These are phyloP conservation scores for Melipona quadrifasciata DNA, from an alignment of 1,140 invertebrate species.

Conservation along the genomic window DNA sequence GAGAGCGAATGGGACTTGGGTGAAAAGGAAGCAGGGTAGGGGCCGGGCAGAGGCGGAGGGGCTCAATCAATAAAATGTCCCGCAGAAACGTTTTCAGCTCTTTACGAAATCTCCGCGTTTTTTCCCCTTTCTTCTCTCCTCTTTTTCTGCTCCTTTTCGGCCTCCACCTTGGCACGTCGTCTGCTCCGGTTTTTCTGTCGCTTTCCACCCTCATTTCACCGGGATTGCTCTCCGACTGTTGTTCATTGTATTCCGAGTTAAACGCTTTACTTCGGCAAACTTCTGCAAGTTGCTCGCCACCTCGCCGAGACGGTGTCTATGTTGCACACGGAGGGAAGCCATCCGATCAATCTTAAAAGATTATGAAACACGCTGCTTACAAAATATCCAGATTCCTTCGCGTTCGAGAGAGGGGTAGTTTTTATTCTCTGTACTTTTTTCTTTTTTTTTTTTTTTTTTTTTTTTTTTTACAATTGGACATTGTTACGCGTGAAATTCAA, in stretches of 20 bases:
- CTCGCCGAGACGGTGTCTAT: neutral
- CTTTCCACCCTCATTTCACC: slow-evolving; percentile 5
- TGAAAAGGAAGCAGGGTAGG: slow-evolving; percentile 56
- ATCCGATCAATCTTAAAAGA: neutral
- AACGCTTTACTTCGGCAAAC: slow-evolving; percentile 24
- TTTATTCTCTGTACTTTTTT: neutral
- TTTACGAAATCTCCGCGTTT: slow-evolving; percentile 64
- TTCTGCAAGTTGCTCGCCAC: slow-evolving; percentile 18
- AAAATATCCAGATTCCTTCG: neutral
- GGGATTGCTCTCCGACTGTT: neutral
- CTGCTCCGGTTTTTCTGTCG: neutral
- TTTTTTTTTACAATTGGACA: neutral
- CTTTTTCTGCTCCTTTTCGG: neutral
- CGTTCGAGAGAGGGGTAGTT: too few species aligned
- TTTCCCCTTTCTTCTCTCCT: slow-evolving; percentile 34
- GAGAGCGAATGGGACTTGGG: slow-evolving; percentile 61
- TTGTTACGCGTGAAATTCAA: neutral
- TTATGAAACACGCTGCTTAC: neutral
- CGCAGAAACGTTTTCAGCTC: slow-evolving; percentile 73
- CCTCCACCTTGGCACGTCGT: neutral
- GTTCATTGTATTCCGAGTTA: slow-evolving; percentile 27
- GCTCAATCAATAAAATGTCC: slow-evolving; percentile 79
- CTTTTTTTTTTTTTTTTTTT: neutral
- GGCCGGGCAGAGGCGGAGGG: slow-evolving; percentile 63
- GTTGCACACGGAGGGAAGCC: neutral